Evolutionary conservation across 2,797 vertebrate species (phyloP).

Genomic region (Glossophaga mutica): DNA sequence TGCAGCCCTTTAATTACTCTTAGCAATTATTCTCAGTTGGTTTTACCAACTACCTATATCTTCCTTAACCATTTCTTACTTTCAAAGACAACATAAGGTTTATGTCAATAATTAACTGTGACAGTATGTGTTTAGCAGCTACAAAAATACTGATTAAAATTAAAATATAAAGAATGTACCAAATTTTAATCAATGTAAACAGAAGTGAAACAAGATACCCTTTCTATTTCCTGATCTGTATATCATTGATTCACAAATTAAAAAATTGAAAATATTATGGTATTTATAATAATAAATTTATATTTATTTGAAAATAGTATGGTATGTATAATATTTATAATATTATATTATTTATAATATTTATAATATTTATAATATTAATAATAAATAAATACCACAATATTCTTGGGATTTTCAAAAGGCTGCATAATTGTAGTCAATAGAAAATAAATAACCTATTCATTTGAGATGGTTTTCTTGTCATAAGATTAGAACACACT

Average conservation of each 20-base stretch:
- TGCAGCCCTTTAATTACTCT: conserved; percentile 59
- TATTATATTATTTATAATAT: neutral
- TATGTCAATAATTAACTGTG: conserved; percentile 50
- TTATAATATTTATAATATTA: too few species aligned
- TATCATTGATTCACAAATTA: neutral
- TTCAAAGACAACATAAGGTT: conserved; percentile 49
- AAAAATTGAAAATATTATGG: neutral
- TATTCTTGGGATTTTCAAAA: conserved; percentile 19
- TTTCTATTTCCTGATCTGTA: neutral
- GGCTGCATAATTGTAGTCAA: neutral
- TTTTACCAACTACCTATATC: conserved; percentile 30
- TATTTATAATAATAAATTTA: neutral
- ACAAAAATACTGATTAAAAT: conserved; percentile 49
- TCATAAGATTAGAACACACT: conserved; percentile 9
- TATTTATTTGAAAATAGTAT: neutral
- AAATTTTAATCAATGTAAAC: neutral
- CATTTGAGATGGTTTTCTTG: conserved; percentile 7
- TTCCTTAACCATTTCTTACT: conserved; percentile 26
- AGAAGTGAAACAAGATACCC: conserved; percentile 18
- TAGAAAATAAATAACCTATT: neutral
- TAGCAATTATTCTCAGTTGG: conserved; percentile 1
- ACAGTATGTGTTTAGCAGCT: conserved; percentile 44
- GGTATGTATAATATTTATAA: neutral
- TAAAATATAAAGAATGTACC: neutral
- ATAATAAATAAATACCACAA: neutral